Percentiles rank a stretch among this genome's conserved stretches.
phyloP scores from a whole-genome alignment of 2,797 vertebrate genomes.

The Premnoplex brunnescens region DNA sequence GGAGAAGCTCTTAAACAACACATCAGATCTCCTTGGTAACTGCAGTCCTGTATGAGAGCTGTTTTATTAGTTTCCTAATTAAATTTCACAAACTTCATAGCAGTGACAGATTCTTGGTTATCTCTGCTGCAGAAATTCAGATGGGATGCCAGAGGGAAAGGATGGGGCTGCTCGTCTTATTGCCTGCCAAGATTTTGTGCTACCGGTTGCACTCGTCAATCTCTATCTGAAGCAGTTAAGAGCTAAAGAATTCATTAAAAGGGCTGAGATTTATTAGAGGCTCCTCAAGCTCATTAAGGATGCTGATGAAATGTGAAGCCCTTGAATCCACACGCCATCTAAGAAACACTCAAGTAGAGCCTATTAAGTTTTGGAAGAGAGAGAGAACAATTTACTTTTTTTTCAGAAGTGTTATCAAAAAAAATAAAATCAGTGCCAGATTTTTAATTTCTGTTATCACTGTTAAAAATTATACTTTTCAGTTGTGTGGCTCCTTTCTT shows the following conservation, averaged over 20 bases:
- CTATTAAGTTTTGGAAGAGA: not conserved
- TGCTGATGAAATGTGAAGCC: constrained; percentile 40
- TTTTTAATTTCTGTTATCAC: not conserved
- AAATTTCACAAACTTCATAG: constrained; percentile 51
- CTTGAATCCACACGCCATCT: constrained; percentile 10
- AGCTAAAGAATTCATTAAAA: constrained; percentile 78
- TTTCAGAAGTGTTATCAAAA: not conserved
- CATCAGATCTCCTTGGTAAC: constrained; percentile 23
- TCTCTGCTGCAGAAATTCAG: constrained; percentile 44
- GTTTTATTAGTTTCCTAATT: constrained; percentile 61
- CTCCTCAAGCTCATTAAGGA: constrained; percentile 46
- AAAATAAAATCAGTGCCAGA: not conserved
- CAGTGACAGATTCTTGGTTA: constrained; percentile 47
- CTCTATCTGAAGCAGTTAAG: constrained; percentile 71
- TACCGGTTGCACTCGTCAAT: constrained; percentile 75
- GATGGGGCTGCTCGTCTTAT: constrained; percentile 69
- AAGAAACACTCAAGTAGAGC: not conserved
- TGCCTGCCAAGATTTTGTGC: constrained; percentile 73
- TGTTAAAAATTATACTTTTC: not conserved
- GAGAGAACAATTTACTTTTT: rapidly evolving
- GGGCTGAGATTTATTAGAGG: constrained; percentile 69
- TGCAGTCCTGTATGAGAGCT: not conserved
- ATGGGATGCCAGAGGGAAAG: constrained; percentile 67
- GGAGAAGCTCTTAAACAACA: not conserved
- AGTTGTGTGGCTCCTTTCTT: not conserved